Evolutionary conservation across 2,797 vertebrate species (phyloP), one percentile per base, ranked within the genome.

Genomic region (Anabacerthia variegaticeps): DNA sequence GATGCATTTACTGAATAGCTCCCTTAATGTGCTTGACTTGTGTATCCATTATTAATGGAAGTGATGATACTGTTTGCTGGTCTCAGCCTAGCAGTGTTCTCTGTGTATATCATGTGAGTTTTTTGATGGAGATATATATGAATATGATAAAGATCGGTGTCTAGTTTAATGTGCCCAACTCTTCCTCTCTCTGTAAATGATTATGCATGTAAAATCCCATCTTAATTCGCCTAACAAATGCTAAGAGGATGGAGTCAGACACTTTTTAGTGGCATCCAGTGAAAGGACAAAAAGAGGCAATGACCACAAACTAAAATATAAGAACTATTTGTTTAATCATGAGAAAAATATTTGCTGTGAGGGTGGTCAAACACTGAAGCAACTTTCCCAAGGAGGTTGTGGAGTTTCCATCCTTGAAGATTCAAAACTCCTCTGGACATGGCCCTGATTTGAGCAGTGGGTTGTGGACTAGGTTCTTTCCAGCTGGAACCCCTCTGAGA

Each of bases 41-140:
- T n/a, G 14, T 19, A 7, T 48, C 54, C 8, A 7, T 44, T 79
- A 15, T 65, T 77, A 89, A 75, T 56, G 28, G 19, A 30, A 81
- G 6, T 1, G 7, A 34, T 61, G 24, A 12, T 20, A 17, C 13
- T 61, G 3, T 66, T 76, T 79, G 20, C 26, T 63, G 41, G 6
- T 39, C 46, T 36, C 12, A 61, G 32, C 21, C 36, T 52, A 4
- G 27, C 30, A 20, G 32, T 9, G 11, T 22, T 73, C 13, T 91
- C 4, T 41, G 0, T 17, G 5, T 41, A 3, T 76, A 21, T 21
- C 10, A 7, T 43, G 8, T 12, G 26, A 44, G 13, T 6, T 49
- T 58, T 89, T 44, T 61, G n/a, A 32, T 66, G 66, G 20, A 52
- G 22, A 27, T 28, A 5, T 39, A 39, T 18, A 26, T 43, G 28